These are phyloP conservation scores for Protonemura montana DNA, from an alignment of 2,888 invertebrate species.

Conservation along the genomic window DNA sequence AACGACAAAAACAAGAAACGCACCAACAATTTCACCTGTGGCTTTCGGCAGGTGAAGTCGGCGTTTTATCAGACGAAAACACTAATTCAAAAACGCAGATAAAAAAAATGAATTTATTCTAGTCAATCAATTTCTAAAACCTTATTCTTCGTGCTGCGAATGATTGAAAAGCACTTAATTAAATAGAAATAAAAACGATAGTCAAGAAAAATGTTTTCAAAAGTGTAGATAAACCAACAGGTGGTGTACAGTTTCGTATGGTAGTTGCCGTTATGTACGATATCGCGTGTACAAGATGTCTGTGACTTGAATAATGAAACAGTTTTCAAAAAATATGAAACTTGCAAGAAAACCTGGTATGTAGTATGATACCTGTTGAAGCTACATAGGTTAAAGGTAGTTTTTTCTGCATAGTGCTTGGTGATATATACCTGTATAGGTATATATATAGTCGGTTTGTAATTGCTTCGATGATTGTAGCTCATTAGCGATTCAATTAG, in stretches of 20 bases:
- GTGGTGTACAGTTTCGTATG: too few species aligned
- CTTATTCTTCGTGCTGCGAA: neutral
- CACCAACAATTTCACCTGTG: neutral
- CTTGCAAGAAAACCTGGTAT: too few species aligned
- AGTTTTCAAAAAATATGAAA: too few species aligned
- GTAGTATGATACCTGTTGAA: too few species aligned
- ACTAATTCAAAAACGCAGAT: neutral
- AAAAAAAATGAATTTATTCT: neutral
- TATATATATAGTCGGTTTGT: neutral
- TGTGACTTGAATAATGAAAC: too few species aligned
- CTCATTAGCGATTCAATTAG: neutral
- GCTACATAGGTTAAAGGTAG: too few species aligned
- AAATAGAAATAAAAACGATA: neutral
- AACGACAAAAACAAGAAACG: neutral
- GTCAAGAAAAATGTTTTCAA: too few species aligned
- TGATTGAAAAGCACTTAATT: conserved; percentile 2
- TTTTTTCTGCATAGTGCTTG: neutral
- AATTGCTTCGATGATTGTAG: neutral
- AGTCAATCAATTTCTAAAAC: neutral
- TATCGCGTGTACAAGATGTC: too few species aligned
- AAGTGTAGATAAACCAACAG: too few species aligned
- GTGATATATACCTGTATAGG: neutral
- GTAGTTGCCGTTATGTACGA: too few species aligned
- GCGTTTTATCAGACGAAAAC: neutral
- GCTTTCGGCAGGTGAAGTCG: neutral